Evolutionary conservation across 2,888 invertebrate species (phyloP), one percentile per base, ranked within the genome.

Genomic region (Drosophila bunnanda): DNA sequence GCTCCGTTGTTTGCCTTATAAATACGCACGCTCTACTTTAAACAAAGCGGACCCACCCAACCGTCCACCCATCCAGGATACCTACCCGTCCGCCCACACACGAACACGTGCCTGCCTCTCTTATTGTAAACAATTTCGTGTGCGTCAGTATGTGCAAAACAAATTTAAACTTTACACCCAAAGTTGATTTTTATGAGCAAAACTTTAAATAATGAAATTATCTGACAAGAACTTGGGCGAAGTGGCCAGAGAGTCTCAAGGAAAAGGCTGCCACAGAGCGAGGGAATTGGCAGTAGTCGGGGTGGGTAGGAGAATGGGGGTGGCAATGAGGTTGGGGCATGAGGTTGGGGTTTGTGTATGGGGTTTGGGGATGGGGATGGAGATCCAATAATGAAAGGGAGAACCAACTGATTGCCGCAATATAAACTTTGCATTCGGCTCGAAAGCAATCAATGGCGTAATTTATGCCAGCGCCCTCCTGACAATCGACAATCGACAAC

Each of bases 181-280:
- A 82, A 85, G 82, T 82, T 82, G 80, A 78, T 82, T 82, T 82
- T 82, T 83, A 83, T 85, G 82, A 80, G 80, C 65, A 76, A 85
- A 83, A 83, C 83, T 85, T 83, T 80, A 83, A 80, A 85, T 85
- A 83, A 83, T 82, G 80, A 82, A 85, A 83, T 85, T 85, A 85
- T 83, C 86, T 85, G 83, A 82, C 75, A 85, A 83, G 77, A 85
- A 85, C 82, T 82, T 85, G 79, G 79, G 73, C 65, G 76, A 66
- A 58, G 76, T 79, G 76, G 78, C 68, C 36, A 58, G 53, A 22
- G 54, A 46, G 48, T 58, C 58, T 58, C 64, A 43, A 50, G 36
- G 22, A 50, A 70, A 65, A 56, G 69, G 50, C 56, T 64, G 59
- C 69, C 70, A 75, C 57, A 76, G 67, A 65, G 54, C 53, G 43